These are phyloP conservation scores for Nipponia nippon DNA, from an alignment of 2,113 vertebrate species.

Conservation along the genomic window DNA sequence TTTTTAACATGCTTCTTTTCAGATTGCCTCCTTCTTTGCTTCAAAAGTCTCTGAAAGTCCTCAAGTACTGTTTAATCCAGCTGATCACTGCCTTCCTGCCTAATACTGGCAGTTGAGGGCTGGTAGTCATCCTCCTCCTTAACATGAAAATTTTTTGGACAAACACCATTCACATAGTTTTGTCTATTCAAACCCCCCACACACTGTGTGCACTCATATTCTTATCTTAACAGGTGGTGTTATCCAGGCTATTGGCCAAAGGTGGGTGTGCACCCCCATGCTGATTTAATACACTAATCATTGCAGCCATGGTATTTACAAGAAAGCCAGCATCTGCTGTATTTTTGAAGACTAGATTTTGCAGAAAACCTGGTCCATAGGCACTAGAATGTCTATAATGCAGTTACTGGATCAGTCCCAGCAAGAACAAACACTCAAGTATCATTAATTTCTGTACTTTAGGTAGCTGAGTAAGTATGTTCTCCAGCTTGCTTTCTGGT, in stretches of 20 bases:
- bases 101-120: fast-evolving
- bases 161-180: not conserved
- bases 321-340: not conserved
- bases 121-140: not conserved
- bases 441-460: not conserved
- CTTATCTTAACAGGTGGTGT: not conserved
- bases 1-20: not conserved
- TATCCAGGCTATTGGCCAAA: not conserved
- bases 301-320: not conserved
- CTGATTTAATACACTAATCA: not conserved
- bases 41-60: not conserved
- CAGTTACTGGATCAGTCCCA: not conserved
- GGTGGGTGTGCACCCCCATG: not conserved
- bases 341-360: not conserved
- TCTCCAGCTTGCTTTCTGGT: not conserved
- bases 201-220: not conserved
- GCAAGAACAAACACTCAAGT: not conserved
- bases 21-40: not conserved
- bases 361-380: not conserved
- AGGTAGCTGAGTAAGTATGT: not conserved
- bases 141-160: not conserved
- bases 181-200: not conserved
- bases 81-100: not conserved
- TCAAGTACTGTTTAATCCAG: not conserved
- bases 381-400: not conserved